A percentile compares a stretch with the other conserved stretches of the same genome.
phyloP scores from a whole-genome alignment of 1,140 invertebrate species.

The Bombyx mandarina region DNA sequence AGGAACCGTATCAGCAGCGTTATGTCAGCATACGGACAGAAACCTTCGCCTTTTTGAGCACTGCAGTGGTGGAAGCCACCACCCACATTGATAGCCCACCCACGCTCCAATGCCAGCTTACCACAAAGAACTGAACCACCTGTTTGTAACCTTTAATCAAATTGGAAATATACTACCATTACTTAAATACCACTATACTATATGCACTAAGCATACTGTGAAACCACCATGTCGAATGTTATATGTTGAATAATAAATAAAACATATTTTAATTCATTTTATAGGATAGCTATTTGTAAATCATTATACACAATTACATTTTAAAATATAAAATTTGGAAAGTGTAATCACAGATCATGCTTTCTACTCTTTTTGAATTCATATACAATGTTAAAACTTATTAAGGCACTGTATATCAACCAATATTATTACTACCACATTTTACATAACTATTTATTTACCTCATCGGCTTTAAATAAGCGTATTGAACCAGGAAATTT shows the following conservation, averaged over 20 bases:
- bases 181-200: too few relatives aligned
- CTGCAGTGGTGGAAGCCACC: constrained; percentile 91
- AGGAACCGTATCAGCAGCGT: constrained; percentile 81
- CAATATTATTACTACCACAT: too few relatives aligned
- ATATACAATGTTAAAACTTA: background rate
- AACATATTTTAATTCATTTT: too few relatives aligned
- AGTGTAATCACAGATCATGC: too few relatives aligned
- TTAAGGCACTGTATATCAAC: background rate
- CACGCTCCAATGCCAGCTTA: constrained; percentile 82
- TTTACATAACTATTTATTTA: constrained; percentile 20
- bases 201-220: too few relatives aligned
- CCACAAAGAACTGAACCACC: constrained; percentile 87
- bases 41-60: constrained; percentile 81
- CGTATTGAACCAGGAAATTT: constrained; percentile 82
- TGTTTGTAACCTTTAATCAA: constrained; percentile 77
- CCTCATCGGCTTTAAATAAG: constrained; percentile 84
- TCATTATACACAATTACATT: too few relatives aligned
- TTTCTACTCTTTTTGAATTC: background rate
- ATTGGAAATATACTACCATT: too few relatives aligned
- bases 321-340: too few relatives aligned
- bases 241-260: too few relatives aligned
- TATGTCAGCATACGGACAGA: constrained; percentile 92
- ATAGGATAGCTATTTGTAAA: too few relatives aligned
- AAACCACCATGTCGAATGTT: too few relatives aligned
- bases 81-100: constrained; percentile 93